Evolutionary conservation across 2,113 vertebrate genomes (phyloP), one percentile per base, ranked within the genome.

Genomic region (Muscicapa adusta): DNA sequence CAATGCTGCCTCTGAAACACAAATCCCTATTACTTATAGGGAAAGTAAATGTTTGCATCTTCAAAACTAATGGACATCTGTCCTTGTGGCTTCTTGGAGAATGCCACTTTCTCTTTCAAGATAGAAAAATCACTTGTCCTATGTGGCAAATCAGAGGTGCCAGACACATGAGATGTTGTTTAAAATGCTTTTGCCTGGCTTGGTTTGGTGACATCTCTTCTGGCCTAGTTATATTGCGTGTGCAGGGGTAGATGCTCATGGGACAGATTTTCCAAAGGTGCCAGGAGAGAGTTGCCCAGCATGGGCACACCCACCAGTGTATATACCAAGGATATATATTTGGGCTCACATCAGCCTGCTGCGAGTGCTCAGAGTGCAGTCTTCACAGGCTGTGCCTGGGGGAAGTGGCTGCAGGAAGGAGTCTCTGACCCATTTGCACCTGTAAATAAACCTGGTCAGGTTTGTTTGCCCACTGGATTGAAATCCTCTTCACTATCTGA

Each of bases 351-450:
- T 14, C 29, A 89, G 26, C 34, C 33, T 45, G 24, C 71, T 72
- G 40, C 0, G 0, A 36, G 60, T 40, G 53, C 75, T 76, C n/a
- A 38, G 47, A 54, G 29, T 1, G 1, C 2, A 5, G 15, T 36
- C 77, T 74, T 71, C 33, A 6, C 16, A 83, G 31, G 54, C 3
- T 51, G 40, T 83, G 66, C 18, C 57, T 85, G 33, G 18, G 79
- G 40, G 24, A 88, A 28, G 29, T 26, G 2, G 8, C 28, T 85
- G 26, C 26, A 19, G 47, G 75, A 60, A 75, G 48, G 24, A 88
- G 18, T 63, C 40, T 14, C 28, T 90, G 67, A 18, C n/a, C 28
- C 9, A 10, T 65, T 26, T 76, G 40, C 19, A 36, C 24, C 6
- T 75, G 14, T 53, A 36, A 81, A 71, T 28, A 70, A 57, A 77